These are phyloP conservation scores for Drosophila saltans DNA, from an alignment of 1,140 invertebrate genomes.

Conservation along the genomic window DNA sequence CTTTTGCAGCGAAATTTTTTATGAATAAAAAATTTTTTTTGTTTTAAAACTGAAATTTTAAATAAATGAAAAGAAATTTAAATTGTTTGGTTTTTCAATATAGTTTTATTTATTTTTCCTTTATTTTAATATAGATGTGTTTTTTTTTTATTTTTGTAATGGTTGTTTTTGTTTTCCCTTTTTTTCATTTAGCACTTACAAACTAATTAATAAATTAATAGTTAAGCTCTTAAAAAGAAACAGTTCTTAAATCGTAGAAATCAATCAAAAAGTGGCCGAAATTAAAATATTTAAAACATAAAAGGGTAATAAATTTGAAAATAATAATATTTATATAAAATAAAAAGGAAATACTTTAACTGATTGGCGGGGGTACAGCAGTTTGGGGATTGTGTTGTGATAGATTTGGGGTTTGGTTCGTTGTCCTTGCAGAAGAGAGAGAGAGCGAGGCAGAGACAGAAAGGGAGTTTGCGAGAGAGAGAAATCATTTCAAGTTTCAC, in stretches of 20 bases:
- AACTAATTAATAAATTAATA: constrained; percentile 82
- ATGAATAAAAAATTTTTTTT: too few relatives aligned
- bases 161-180: constrained; percentile 66
- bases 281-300: constrained; percentile 28
- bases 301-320: constrained; percentile 58
- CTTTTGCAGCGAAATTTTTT: too few relatives aligned
- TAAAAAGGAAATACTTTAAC: constrained; percentile 68
- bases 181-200: constrained; percentile 70
- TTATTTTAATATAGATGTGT: constrained; percentile 72
- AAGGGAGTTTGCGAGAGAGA: not conserved
- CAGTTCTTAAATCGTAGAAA: constrained; percentile 63
- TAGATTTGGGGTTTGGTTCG: constrained; percentile 21
- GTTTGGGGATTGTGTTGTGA: constrained; percentile 13
- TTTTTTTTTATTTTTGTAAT: constrained; percentile 72
- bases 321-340: constrained; percentile 43
- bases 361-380: not conserved
- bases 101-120: constrained; percentile 71
- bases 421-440: constrained; percentile 8
- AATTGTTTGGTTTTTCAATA: constrained; percentile 66
- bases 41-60: too few relatives aligned
- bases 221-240: constrained; percentile 69
- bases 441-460: constrained; percentile 16
- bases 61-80: not conserved
- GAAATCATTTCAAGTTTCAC: constrained; percentile 42
- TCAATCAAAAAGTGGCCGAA: constrained; percentile 20